These are phyloP conservation scores for Fulmarus glacialis DNA, from an alignment of 2,113 vertebrate genomes.

Conservation along the genomic window DNA sequence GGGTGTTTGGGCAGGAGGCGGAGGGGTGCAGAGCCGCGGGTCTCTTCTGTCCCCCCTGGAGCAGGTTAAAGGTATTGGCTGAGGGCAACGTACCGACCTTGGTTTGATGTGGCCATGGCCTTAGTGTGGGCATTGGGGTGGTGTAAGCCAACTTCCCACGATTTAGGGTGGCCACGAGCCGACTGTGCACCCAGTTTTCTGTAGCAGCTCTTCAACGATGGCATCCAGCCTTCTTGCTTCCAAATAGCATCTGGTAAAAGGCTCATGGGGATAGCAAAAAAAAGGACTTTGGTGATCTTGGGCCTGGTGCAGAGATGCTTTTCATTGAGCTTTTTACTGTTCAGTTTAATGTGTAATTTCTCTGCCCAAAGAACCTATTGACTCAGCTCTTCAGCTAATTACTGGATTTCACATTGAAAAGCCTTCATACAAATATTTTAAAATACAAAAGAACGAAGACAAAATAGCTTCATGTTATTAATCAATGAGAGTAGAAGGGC, in stretches of 20 bases:
- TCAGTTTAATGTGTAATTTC: not conserved
- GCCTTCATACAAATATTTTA: conserved; percentile 46
- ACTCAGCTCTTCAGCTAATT: conserved; percentile 54
- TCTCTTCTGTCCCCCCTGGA: not conserved
- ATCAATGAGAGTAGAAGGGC: conserved; percentile 41
- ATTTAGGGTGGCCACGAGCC: not conserved
- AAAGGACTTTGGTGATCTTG: not conserved
- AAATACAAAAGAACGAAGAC: conserved; percentile 41
- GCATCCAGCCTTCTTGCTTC: not conserved
- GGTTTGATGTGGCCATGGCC: not conserved
- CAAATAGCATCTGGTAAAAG: not conserved
- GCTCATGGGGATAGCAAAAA: not conserved
- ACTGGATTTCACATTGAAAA: conserved; percentile 43
- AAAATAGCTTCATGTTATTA: conserved; percentile 47
- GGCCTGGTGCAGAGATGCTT: not conserved
- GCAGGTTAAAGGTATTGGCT: not conserved
- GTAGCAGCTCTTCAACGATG: not conserved
- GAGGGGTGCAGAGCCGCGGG: not conserved
- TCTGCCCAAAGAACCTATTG: conserved; percentile 48
- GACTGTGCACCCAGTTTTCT: not conserved
- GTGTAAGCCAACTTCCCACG: not conserved
- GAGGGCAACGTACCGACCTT: not conserved
- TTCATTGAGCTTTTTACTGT: not conserved
- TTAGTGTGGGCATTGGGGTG: not conserved
- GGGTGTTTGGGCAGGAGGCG: not conserved